Evolutionary conservation across 2,113 vertebrate genomes (phyloP).

Genomic region (Chaetodon auriga): DNA sequence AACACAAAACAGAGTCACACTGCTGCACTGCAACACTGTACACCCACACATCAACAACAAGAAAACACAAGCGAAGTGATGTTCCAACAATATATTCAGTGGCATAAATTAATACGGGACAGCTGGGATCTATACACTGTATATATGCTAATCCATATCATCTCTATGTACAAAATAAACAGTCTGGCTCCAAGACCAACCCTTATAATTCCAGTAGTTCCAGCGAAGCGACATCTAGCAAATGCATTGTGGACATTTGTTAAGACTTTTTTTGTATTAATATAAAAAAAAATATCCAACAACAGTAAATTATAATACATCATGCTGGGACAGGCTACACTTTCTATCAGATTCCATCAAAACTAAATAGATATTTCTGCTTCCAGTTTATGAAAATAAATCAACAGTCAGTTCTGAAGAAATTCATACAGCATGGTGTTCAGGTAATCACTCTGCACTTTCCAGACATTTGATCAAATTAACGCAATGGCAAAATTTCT

Average conservation of each 20-base stretch:
- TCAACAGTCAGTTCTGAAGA: background rate
- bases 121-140: conserved; percentile 42
- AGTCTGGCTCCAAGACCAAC: conserved; percentile 46
- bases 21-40: background rate
- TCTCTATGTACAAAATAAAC: conserved; percentile 79
- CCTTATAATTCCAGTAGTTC: conserved; percentile 50
- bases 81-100: conserved; percentile 64
- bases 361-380: conserved; percentile 37
- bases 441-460: conserved; percentile 8
- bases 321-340: conserved; percentile 32
- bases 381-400: conserved; percentile 46
- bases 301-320: conserved; percentile 36
- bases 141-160: conserved; percentile 51
- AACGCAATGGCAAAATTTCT: background rate
- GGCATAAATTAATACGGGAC: conserved; percentile 46
- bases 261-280: background rate
- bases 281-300: conserved; percentile 6
- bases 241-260: conserved; percentile 8
- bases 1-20: background rate
- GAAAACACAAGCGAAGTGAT: conserved; percentile 13
- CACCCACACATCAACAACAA: background rate
- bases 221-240: conserved; percentile 42
- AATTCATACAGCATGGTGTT: conserved; percentile 21
- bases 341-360: conserved; percentile 36
- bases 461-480: background rate